phyloP scores from a whole-genome alignment of 2,797 vertebrate genomes.

The Tragopan temminckii region DNA sequence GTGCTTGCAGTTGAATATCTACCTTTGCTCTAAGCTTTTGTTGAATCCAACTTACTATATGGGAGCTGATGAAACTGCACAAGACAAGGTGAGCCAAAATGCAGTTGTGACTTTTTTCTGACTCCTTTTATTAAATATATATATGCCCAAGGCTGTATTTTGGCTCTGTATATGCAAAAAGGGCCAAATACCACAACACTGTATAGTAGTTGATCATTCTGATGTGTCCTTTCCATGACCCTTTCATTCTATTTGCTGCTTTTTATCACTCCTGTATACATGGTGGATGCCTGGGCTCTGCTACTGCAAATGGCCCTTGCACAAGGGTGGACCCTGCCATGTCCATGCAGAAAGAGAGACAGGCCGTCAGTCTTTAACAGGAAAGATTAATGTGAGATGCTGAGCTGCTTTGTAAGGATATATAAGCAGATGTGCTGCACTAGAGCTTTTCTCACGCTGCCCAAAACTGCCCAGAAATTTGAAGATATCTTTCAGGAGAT shows the following conservation, averaged over 20 bases:
- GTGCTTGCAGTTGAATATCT: background rate
- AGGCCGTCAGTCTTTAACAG: background rate
- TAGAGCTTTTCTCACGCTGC: background rate
- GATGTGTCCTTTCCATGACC: background rate
- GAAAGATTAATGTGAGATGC: background rate
- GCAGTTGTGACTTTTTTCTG: background rate
- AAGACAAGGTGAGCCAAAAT: background rate
- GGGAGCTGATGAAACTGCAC: background rate
- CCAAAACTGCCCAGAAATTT: background rate
- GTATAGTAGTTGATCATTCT: fast-evolving
- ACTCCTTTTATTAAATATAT: background rate
- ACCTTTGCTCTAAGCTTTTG: background rate
- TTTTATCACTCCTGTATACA: background rate
- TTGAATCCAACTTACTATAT: background rate
- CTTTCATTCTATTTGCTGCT: background rate
- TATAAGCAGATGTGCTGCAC: background rate
- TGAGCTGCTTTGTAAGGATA: background rate
- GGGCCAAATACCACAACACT: fast-evolving
- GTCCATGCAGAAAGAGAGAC: fast-evolving
- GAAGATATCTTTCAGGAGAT: background rate
- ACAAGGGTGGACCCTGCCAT: background rate
- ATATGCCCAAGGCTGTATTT: background rate
- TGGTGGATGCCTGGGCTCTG: background rate
- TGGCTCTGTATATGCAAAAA: background rate
- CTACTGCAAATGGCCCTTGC: background rate